Evolutionary conservation across 1,140 invertebrate genomes (phyloP), one percentile per base, ranked within the genome.

Genomic region (Plodia interpunctella): DNA sequence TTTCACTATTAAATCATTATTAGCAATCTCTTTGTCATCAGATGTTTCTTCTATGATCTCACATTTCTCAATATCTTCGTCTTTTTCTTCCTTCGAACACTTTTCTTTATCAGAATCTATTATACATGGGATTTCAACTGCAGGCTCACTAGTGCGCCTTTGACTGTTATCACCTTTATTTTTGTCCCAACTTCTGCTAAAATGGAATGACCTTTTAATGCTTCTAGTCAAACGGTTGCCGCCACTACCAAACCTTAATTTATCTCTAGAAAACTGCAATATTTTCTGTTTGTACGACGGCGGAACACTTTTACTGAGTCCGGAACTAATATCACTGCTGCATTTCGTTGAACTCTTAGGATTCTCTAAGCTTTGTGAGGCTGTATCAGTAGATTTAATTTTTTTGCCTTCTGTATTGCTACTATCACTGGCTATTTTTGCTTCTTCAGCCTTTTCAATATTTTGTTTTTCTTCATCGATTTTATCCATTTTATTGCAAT

Each of bases 251-350:
- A 90, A 89, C 30, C 87, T 72, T 28, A 90, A 62, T 74, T 90
- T 90, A 54, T 90, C 88, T 62, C 80, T 82, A 1, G 88, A 91
- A 60, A 91, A 90, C 60, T 90, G 88, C 35, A 90, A 60, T 57
- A 90, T 38, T 62, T 91, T 91, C 65, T 91, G 88, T 61, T 90
- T 91, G 55, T 90, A 91, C 5, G 88, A 90, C 0, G 88, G 88
- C 10, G 90, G 90, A 4, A 90, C 90, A 78, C 88, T 90, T 70
- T 87, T 91, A 59, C 88, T 91, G 0, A 91, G 66, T 6, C 81
- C 85, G 8, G 87, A 83, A 70, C 83, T 88, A 8, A 89, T 66
- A 58, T 87, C 85, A 59, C 78, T 86, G 19, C 80, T 87, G 44
- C 81, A 88, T 70, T 87, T 89, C 0, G 81, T 83, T 10, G 87